These are phyloP conservation scores for Sebastes melanostomus DNA, from an alignment of 2,797 vertebrate species.

Conservation along the genomic window DNA sequence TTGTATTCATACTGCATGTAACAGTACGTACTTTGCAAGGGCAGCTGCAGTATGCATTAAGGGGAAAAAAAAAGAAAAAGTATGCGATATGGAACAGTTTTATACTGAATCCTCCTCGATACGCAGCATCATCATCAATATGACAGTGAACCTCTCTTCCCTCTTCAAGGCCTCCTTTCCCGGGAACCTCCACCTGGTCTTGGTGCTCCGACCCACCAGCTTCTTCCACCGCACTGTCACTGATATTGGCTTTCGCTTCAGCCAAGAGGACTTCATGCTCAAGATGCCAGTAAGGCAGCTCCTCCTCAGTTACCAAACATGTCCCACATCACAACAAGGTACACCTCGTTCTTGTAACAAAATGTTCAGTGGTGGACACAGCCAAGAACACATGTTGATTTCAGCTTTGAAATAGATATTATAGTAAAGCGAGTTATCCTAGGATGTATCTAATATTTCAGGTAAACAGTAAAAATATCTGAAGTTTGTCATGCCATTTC, in stretches of 20 bases:
- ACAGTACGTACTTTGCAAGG: too few relatives aligned
- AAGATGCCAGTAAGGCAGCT: constrained; percentile 91
- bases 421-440: neutral
- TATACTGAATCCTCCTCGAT: neutral
- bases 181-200: constrained; percentile 93
- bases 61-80: fast-evolving
- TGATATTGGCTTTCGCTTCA: constrained; percentile 96
- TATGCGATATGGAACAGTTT: neutral
- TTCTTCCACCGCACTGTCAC: constrained; percentile 98
- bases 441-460: neutral
- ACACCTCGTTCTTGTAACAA: constrained; percentile 35
- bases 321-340: constrained; percentile 58
- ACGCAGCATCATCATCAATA: neutral
- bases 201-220: constrained; percentile 94
- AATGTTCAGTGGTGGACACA: constrained; percentile 38
- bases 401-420: neutral
- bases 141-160: neutral
- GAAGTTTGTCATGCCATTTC: neutral
- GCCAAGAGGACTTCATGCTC: constrained; percentile 96
- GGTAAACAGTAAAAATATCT: neutral
- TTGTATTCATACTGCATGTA: too few relatives aligned
- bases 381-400: constrained; percentile 1
- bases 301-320: constrained; percentile 70
- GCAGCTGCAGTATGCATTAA: too few relatives aligned
- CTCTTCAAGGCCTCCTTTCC: constrained; percentile 90